Evolutionary conservation across 2,797 vertebrate genomes (phyloP), one percentile per base, ranked within the genome.

Genomic region (Eurystomus glaucurus): DNA sequence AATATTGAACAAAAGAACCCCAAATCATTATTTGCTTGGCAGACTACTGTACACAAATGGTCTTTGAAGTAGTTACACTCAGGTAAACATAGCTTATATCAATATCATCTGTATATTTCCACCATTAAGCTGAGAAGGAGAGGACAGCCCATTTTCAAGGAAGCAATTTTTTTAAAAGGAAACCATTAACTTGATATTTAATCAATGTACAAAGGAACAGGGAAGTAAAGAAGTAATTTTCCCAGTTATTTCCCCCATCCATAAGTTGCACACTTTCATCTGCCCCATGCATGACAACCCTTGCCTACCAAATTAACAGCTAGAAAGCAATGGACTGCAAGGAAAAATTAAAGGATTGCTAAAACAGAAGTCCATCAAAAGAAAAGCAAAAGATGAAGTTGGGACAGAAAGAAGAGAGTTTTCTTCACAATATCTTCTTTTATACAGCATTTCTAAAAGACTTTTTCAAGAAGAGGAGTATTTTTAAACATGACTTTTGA

Each of bases 161-260:
- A 93, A 93, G 78, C 60, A 64, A 82, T 85, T 94, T 85, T 87
- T 82, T 10, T 18, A 51, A 70, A 71, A 66, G 60, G 41, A 95
- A 88, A 90, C 48, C n/a, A 85, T 66, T 90, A 84, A 68, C 66
- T 66, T 69, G 39, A 33, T 69, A 78, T 79, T 90, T 69, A 72
- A 79, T 90, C 39, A 4, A 84, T 20, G 8, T 10, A 77, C 14
- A 79, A 87, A 86, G 46, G 46, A 87, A 93, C 14, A 64, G 35
- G 28, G 33, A 88, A 82, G 57, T 9, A 33, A 87, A 68, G 18
- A 43, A 65, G 15, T 45, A 20, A 80, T 75, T 68, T 61, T 43
- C 26, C 61, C n/a, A n/a, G 6, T 61, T 61, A 61, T 35, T 75
- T 69, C 21, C 17, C 15, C 20, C 22, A 23, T 43, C 31, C 8